Evolutionary conservation across 2,888 invertebrate genomes (phyloP), one percentile per base, ranked within the genome.

Genomic region (Timandra comae): DNA sequence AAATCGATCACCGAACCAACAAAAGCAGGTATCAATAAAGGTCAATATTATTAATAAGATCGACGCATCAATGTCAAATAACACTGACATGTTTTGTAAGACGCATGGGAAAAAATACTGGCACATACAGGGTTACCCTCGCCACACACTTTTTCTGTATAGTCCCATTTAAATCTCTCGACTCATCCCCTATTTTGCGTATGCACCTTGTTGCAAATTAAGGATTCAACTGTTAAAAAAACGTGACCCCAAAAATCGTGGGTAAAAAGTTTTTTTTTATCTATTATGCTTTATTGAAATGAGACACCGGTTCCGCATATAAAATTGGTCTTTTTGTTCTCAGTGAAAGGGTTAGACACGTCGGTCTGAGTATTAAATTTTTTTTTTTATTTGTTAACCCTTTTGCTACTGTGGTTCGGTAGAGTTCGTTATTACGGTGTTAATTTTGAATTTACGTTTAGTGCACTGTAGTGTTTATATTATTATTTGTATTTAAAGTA

Each of bases 121-220:
- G 52, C 47, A 49, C 20, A 23, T 46, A 35, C 30, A 30, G 29
- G 30, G 35, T 47, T 61, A 74, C 75, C 80, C 79, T 67, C 67
- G 60, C 51, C 42, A n/a, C n/a, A n/a, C 16, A 54, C 61, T 73
- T 75, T 76, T 76, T 79, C 56, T 59, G 66, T 73, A 77, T 71
- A 65, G 70, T 78, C 78, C 75, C 73, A 82, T 84, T 80, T 76
- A 71, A 78, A 81, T 79, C 74, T 62, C 58, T 63, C 60, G 57
- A 54, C 58, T 55, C 66, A 72, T 64, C 70, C 80, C 77, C 72
- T 74, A 68, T 70, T 56, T 73, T 71, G 73, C 66, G 63, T 72
- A 78, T 85, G 82, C 84, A 85, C 85, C 85, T 85, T 84, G 85
- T 84, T 81, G 84, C 85, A 84, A 85, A 85, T 85, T 84, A 84